phyloP scores from a whole-genome alignment of 2,113 vertebrate genomes.

The Andinoacara biseriatus region DNA sequence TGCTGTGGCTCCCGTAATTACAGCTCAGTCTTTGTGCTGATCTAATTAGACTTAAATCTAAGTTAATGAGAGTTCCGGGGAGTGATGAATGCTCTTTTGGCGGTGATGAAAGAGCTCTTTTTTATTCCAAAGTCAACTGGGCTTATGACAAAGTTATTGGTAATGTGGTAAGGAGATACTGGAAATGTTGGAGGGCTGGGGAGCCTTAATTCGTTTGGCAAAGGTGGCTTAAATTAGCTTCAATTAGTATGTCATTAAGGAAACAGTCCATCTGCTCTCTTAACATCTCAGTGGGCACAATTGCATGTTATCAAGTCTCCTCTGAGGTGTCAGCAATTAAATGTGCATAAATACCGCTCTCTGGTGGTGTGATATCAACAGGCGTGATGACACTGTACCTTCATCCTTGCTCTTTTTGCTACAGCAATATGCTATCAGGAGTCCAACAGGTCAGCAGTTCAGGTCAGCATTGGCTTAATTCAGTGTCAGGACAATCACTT shows the following conservation, averaged over 20 bases:
- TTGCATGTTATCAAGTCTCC: neutral
- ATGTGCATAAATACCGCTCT: conserved; percentile 29
- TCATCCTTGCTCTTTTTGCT: neutral
- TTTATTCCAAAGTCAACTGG: conserved; percentile 45
- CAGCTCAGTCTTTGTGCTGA: conserved; percentile 50
- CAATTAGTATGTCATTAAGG: neutral
- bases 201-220: conserved; percentile 5
- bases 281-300: too few relatives aligned
- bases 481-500: too few relatives aligned
- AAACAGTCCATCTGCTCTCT: too few relatives aligned
- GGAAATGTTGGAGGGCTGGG: neutral
- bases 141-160: conserved; percentile 49
- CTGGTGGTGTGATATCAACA: conserved; percentile 31
- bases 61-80: conserved; percentile 54
- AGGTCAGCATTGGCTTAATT: too few relatives aligned
- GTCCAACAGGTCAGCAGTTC: too few relatives aligned
- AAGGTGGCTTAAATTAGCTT: conserved; percentile 35
- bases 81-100: conserved; percentile 51
- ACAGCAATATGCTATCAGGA: too few relatives aligned
- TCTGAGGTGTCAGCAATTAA: neutral
- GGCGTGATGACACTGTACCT: neutral
- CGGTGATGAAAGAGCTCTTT: conserved; percentile 54
- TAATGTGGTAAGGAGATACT: conserved; percentile 28
- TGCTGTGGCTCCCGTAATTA: conserved; percentile 35
- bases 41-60: conserved; percentile 60